These are phyloP conservation scores for Sycobia sp. DNA, from an alignment of 1,140 invertebrate species.

Conservation along the genomic window DNA sequence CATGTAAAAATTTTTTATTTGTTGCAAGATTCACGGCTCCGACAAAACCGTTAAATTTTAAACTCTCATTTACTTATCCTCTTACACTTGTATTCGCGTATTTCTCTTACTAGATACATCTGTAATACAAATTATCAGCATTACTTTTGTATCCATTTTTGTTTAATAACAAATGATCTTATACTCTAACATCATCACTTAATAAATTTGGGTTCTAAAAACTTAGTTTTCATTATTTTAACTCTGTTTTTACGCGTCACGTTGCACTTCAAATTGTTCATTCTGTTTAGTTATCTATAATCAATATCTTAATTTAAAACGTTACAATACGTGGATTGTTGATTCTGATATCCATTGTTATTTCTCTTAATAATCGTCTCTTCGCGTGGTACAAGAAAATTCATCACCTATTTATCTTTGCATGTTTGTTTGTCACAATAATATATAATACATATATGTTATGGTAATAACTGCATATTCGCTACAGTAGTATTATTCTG, in stretches of 20 bases:
- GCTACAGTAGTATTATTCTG: slow-evolving; percentile 47
- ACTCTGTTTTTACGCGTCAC: slow-evolving; percentile 3
- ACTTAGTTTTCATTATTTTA: slow-evolving; percentile 23
- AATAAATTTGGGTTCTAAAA: slow-evolving; percentile 23
- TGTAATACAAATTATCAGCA: slow-evolving; percentile 8
- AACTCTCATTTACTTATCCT: slow-evolving; percentile 9
- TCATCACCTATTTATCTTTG: slow-evolving; percentile 22
- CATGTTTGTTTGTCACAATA: slow-evolving; percentile 28
- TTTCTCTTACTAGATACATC: slow-evolving; percentile 10
- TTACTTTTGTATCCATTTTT: slow-evolving; percentile 14
- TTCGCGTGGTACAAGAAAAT: slow-evolving; percentile 24
- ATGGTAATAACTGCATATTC: slow-evolving; percentile 47
- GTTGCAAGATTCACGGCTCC: slow-evolving; percentile 11
- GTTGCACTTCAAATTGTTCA: slow-evolving; percentile 24
- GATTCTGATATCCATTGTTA: slow-evolving; percentile 21
- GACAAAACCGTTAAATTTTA: neutral
- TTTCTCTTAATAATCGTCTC: slow-evolving; percentile 22
- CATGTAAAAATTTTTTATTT: slow-evolving; percentile 29
- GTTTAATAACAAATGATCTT: slow-evolving; percentile 34
- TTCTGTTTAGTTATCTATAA: slow-evolving; percentile 20
- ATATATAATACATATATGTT: slow-evolving; percentile 36
- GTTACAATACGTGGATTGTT: slow-evolving; percentile 25
- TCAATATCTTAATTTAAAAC: slow-evolving; percentile 28
- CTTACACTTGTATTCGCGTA: neutral
- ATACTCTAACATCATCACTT: slow-evolving; percentile 25